Base-by-base conservation (phyloP, 2,888 invertebrate species). In the Conomelus anceps region DNA sequence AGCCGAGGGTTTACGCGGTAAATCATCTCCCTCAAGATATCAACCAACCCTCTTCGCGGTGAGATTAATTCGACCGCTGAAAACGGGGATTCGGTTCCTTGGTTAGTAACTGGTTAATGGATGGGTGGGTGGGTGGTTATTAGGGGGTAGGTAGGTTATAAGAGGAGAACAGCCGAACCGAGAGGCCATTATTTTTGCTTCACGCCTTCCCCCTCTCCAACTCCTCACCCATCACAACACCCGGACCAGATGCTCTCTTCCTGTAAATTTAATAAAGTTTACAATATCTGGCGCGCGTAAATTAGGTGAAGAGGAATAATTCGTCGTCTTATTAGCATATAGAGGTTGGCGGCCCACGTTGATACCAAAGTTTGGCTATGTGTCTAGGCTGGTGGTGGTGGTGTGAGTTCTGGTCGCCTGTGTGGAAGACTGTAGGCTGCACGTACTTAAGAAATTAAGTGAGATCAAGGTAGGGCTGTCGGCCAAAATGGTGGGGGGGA, bases 381-480 rank as follows among this genome's bases (percentile, higher is more conserved):
- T 41, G 34, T 13, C 13, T 11, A 1, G n/a, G 63, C n/a, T 20
- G 11, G 63, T n/a, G 63, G 63, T 6, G n/a, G n/a, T 6, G 3
- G 13, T n/a, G 63, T 63, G 63, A 63, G 63, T 11, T 63, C n/a
- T 63, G 63, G 63, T 63, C 63, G 63, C 63, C 63, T 20, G 63
- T 63, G 63, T 63, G 63, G 63, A n/a, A 63, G 63, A 63, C 9
- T 86, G 86, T 24, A 86, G 86, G 26, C 29, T 24, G 86, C 26
- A 29, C 86, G 86, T 86, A 86, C 86, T 86, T 86, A 86, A 86
- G 86, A 86, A 86, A 86, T 86, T 86, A 86, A 86, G 86, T 86
- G 86, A 26, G 86, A 86, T 86, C 86, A 86, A 86, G 86, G 86
- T 86, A 63, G 63, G 63, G 63, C 63, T n/a, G 63, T 63, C 63